These are phyloP conservation scores for Trachurus trachurus DNA, from an alignment of 2,797 vertebrate genomes.

Conservation along the genomic window DNA sequence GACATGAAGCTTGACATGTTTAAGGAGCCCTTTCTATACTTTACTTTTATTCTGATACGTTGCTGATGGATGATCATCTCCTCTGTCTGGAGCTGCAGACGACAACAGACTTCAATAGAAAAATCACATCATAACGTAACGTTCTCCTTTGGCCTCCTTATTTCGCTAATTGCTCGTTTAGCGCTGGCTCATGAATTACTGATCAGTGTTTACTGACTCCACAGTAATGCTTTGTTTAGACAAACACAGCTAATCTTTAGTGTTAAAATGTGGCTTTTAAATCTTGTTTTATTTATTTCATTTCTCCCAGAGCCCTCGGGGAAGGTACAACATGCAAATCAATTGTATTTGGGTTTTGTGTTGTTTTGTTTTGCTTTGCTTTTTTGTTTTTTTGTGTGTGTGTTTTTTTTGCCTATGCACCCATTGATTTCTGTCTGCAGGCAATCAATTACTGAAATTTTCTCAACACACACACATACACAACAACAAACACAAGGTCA, in stretches of 20 bases:
- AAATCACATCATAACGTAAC: not conserved
- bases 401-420: conserved; percentile 30
- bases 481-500: conserved; percentile 32
- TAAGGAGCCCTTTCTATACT: too few relatives aligned
- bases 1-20: too few relatives aligned
- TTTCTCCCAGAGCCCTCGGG: conserved; percentile 41
- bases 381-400: not conserved
- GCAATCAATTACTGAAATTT: conserved; percentile 60
- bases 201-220: conserved; percentile 40
- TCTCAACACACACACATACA: conserved; percentile 23
- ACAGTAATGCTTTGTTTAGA: conserved; percentile 32
- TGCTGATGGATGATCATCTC: not conserved
- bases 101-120: not conserved
- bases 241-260: conserved; percentile 39
- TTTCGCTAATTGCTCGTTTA: conserved; percentile 43
- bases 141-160: conserved; percentile 8
- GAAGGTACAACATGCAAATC: conserved; percentile 53
- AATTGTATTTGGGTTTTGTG: conserved; percentile 25
- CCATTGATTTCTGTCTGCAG: conserved; percentile 67
- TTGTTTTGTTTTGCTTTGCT: conserved; percentile 34
- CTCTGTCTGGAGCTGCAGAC: not conserved
- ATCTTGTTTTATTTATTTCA: conserved; percentile 47
- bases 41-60: not conserved
- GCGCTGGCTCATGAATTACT: conserved; percentile 20
- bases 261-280: conserved; percentile 43